Conservation (phyloP, 1,140 invertebrate genomes). For the Lepidostoma basale region DNA sequence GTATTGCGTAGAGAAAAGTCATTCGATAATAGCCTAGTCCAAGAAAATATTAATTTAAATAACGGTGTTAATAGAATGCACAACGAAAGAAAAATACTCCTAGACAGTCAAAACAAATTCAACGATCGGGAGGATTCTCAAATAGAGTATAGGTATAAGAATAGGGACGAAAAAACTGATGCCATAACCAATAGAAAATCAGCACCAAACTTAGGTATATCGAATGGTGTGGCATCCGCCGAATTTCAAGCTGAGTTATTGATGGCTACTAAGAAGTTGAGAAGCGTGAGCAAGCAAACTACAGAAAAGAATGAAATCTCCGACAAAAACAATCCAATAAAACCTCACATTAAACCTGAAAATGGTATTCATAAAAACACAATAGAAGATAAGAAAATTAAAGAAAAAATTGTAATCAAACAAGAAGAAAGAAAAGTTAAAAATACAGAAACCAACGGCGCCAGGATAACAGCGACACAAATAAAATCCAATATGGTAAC, state of each 20-base stretch:
- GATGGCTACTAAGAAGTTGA: slow-evolving; percentile 68
- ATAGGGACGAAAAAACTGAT: slow-evolving; percentile 34
- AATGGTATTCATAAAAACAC: neutral
- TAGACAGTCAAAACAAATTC: slow-evolving; percentile 48
- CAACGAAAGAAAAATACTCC: slow-evolving; percentile 53
- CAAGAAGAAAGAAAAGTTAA: slow-evolving; percentile 23
- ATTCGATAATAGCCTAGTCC: slow-evolving; percentile 55
- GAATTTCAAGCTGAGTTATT: slow-evolving; percentile 73
- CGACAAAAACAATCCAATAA: slow-evolving; percentile 12
- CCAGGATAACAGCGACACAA: slow-evolving; percentile 19
- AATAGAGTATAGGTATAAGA: slow-evolving; percentile 36
- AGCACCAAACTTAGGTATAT: slow-evolving; percentile 61
- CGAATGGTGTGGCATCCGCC: slow-evolving; percentile 66
- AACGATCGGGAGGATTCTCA: slow-evolving; percentile 34
- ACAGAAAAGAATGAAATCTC: neutral
- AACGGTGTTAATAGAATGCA: slow-evolving; percentile 53
- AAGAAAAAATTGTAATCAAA: slow-evolving; percentile 31
- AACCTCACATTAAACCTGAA: slow-evolving; percentile 19
- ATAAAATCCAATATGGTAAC: slow-evolving; percentile 39
- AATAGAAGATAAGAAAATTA: neutral
- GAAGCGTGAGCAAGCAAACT: slow-evolving; percentile 47
- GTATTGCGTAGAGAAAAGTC: slow-evolving; percentile 59
- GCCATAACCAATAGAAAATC: slow-evolving; percentile 53
- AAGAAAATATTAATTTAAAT: slow-evolving; percentile 48
- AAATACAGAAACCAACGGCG: slow-evolving; percentile 26